Conservation (phyloP, 2,888 invertebrate genomes). For the Lymantria monacha region DNA sequence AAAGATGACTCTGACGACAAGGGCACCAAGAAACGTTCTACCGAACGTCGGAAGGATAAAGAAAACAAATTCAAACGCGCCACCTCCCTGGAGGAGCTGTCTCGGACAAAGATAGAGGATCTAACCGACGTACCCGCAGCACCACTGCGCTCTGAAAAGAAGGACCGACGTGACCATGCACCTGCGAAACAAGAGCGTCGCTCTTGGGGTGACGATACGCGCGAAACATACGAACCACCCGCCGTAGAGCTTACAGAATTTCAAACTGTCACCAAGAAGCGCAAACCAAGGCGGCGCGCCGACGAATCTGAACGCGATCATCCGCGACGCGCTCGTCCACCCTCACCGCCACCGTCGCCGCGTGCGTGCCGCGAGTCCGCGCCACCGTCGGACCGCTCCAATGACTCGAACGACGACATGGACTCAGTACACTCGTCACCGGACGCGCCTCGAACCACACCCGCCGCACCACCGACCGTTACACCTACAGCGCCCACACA, state of each 20-base stretch:
- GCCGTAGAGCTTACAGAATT: conserved; percentile 86
- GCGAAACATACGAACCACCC: conserved; percentile 52
- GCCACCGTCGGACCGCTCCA: conserved; percentile 91
- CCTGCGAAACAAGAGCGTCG: conserved; percentile 77
- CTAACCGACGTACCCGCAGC: conserved; percentile 77
- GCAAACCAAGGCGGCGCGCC: conserved; percentile 87
- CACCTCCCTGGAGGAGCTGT: conserved; percentile 91
- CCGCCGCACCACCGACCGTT: conserved; percentile 67
- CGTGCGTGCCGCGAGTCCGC: conserved; percentile 84
- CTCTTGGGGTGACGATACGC: conserved; percentile 86
- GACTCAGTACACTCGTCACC: conserved; percentile 94
- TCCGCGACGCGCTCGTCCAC: conserved; percentile 34
- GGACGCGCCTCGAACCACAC: conserved; percentile 62
- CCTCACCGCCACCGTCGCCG: conserved; percentile 58
- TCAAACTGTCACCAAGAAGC: conserved; percentile 91
- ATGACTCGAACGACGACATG: conserved; percentile 90
- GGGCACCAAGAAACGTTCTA: conserved; percentile 74
- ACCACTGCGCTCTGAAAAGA: conserved; percentile 15
- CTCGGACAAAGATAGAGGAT: conserved; percentile 88
- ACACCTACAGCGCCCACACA: conserved; percentile 81
- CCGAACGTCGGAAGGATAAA: conserved; percentile 70
- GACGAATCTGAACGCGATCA: conserved; percentile 53
- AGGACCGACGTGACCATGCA: conserved; percentile 41
- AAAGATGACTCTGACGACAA: conserved; percentile 71
- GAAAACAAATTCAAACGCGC: conserved; percentile 84